Evolutionary conservation across 2,113 vertebrate genomes (phyloP).

Genomic region (Anas platyrhynchos): DNA sequence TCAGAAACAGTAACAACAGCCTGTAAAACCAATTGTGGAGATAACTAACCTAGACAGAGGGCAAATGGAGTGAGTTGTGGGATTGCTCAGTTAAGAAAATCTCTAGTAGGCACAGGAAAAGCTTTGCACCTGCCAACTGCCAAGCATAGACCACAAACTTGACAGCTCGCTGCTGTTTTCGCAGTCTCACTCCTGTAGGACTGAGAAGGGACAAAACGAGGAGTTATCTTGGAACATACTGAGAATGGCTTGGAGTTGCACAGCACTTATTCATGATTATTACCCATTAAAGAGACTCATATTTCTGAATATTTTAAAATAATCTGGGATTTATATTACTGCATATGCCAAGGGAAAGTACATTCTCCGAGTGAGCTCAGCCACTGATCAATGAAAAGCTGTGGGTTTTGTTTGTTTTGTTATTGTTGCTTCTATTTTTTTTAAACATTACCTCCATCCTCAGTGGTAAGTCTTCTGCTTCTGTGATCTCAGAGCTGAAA

Average conservation of each 20-base stretch:
- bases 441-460: slow-evolving; percentile 82
- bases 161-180: background rate
- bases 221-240: background rate
- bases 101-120: background rate
- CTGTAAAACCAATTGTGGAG: background rate
- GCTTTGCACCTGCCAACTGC: background rate
- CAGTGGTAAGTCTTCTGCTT: slow-evolving; percentile 87
- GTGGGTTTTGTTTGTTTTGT: no score
- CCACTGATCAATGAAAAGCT: background rate
- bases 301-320: background rate
- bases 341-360: background rate
- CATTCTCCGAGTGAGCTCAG: background rate
- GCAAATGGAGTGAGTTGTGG: background rate
- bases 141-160: background rate
- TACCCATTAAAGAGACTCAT: background rate
- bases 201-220: background rate
- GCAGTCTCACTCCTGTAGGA: background rate
- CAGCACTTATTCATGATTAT: background rate
- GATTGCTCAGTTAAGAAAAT: background rate
- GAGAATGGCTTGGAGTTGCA: background rate
- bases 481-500: slow-evolving; percentile 92
- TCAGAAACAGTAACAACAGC: background rate
- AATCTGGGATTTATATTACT: background rate
- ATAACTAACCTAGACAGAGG: background rate
- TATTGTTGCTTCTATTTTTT: background rate